phyloP scores from a whole-genome alignment of 2,113 vertebrate species.

The Odobenus rosmarus region DNA sequence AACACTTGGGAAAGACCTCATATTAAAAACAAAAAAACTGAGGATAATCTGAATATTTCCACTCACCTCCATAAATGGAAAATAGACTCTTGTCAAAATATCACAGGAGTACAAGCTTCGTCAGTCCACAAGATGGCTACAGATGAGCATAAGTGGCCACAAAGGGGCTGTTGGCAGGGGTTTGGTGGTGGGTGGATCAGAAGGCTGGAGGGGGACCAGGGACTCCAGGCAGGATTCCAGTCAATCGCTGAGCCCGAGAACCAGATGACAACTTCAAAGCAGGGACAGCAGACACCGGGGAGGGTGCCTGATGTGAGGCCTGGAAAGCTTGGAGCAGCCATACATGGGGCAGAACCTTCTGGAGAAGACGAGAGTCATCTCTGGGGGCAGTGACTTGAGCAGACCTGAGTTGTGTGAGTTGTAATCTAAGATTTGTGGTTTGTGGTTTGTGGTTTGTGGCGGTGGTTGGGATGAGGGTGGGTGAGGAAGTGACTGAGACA shows the following conservation, averaged over 20 bases:
- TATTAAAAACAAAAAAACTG: not conserved
- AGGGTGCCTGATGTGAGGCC: accelerated
- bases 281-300: not conserved
- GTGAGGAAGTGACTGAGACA: not conserved
- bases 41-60: not conserved
- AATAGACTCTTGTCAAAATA: not conserved
- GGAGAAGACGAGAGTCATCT: not conserved
- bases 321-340: not conserved
- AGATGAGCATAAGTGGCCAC: not conserved
- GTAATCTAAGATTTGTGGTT: not conserved
- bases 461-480: too few relatives aligned
- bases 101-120: not conserved
- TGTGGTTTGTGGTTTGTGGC: too few relatives aligned
- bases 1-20: not conserved
- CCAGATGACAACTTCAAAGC: not conserved
- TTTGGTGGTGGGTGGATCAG: not conserved
- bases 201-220: accelerated
- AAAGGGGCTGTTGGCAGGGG: not conserved
- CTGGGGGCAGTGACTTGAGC: not conserved
- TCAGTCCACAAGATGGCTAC: not conserved
- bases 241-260: too few relatives aligned
- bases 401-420: not conserved
- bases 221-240: not conserved
- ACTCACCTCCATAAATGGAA: not conserved
- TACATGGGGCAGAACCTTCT: not conserved